phyloP scores from a whole-genome alignment of 30 jellyfish, hydroid and myxozoan genomes.

The Phacellophora camtschatica region DNA sequence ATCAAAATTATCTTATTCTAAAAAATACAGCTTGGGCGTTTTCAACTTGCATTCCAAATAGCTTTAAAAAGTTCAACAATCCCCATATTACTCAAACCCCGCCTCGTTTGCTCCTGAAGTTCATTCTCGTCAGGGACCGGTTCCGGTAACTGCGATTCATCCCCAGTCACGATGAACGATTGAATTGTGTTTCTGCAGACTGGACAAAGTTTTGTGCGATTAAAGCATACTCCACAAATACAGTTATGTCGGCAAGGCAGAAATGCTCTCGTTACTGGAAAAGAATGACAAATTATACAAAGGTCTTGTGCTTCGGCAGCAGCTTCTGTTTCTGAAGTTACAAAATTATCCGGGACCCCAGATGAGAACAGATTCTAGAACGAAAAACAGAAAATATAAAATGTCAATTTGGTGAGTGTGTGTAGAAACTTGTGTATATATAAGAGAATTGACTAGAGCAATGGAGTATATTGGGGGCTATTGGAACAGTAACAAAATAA shows the following conservation, averaged over 20 bases:
- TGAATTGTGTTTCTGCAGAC: constrained; percentile 56
- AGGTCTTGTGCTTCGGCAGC: constrained; percentile 30
- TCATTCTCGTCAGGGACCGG: constrained; percentile 64
- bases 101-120: constrained; percentile 48
- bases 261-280: constrained; percentile 85
- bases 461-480: no score
- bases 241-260: constrained; percentile 91
- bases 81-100: constrained; percentile 63
- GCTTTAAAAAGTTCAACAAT: constrained; percentile 58
- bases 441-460: neutral
- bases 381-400: neutral
- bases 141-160: constrained; percentile 56
- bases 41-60: constrained; percentile 84
- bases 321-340: neutral
- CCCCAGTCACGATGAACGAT: constrained; percentile 54
- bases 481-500: no score
- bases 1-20: no score
- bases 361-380: constrained; percentile 33
- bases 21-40: neutral
- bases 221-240: constrained; percentile 75
- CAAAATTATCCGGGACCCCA: constrained; percentile 42
- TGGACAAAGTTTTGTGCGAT: constrained; percentile 65
- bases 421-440: neutral
- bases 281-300: constrained; percentile 75
- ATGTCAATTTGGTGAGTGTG: neutral